Evolutionary conservation across 2,113 vertebrate genomes (phyloP), one percentile per base, ranked within the genome.

Genomic region (Psittacula cyanocephala): DNA sequence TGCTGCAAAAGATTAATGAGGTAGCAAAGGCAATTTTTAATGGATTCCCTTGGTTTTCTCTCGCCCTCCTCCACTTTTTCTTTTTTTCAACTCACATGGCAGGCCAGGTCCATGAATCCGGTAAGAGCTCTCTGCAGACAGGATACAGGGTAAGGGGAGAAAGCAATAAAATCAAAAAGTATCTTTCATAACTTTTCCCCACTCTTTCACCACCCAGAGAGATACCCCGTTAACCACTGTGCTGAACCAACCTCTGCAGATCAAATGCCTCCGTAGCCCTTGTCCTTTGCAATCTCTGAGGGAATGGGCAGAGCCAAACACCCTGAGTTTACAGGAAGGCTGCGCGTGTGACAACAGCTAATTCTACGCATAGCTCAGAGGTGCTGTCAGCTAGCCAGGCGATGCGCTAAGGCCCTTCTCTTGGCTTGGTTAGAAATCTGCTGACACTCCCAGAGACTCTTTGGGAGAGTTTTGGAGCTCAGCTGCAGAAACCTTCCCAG

Each of bases 1-100:
- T 97, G 85, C 91, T 95, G 46, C 89, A 96, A 95, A 97, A 97
- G 96, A 98, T 98, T 97, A 97, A 98, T 97, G 98, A 98, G 96
- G 96, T 96, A 97, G 84, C 80, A 91, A 86, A 97, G 89, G 95
- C 85, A 93, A 95, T 98, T 98, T 98, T 95, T 96, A 97, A 97
- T 91, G 81, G 89, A 95, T 96, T 98, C 96, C 93, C 94, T 96
- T 95, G 93, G 91, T 96, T 97, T 97, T 95, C 76, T 89, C 94
- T 95, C 76, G 22, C 59, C 76, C 35, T 44, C 55, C 78, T 47
- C 64, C 50, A 9, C 46, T 64, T 69, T 59, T 47, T 33, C 31
- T 33, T 43, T 60, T 57, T 78, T 65, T 28, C 41, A 91, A 93
- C 20, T 90, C 72, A 29, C 65, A 76, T 5, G 13, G 83, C 89